Conservation (phyloP, 1,140 invertebrate genomes). For the Calliphora vicina region DNA sequence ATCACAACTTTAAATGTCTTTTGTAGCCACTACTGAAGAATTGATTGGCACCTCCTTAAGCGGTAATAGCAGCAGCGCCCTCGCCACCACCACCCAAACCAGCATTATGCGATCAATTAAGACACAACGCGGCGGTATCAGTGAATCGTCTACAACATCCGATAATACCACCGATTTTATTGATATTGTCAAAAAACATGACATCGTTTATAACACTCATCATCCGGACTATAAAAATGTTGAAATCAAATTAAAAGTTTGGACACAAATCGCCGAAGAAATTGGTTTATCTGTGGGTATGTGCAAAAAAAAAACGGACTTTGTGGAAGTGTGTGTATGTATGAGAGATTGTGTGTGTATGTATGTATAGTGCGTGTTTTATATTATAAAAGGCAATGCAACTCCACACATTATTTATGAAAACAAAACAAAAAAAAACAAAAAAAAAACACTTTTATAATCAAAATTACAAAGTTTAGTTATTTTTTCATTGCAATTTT, state of each 20-base stretch:
- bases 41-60: not conserved
- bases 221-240: constrained; percentile 62
- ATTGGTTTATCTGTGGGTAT: constrained; percentile 61
- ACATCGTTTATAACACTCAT: constrained; percentile 61
- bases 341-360: no score
- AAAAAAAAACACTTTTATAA: not conserved
- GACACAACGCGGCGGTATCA: constrained; percentile 54
- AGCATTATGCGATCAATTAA: not conserved
- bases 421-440: not conserved
- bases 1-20: not conserved
- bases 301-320: constrained; percentile 24
- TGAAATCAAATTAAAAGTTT: constrained; percentile 60
- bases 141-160: constrained; percentile 59
- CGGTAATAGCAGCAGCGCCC: not conserved
- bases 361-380: no score
- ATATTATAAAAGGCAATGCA: not conserved
- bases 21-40: not conserved
- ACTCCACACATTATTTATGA: not conserved
- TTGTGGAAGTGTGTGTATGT: no score
- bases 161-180: constrained; percentile 62
- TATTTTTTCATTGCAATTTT: not conserved
- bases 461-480: not conserved
- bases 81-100: not conserved
- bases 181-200: constrained; percentile 60
- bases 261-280: constrained; percentile 60